Evolutionary conservation across 2,797 vertebrate species (phyloP).

Genomic region (Tachyglossus aculeatus): DNA sequence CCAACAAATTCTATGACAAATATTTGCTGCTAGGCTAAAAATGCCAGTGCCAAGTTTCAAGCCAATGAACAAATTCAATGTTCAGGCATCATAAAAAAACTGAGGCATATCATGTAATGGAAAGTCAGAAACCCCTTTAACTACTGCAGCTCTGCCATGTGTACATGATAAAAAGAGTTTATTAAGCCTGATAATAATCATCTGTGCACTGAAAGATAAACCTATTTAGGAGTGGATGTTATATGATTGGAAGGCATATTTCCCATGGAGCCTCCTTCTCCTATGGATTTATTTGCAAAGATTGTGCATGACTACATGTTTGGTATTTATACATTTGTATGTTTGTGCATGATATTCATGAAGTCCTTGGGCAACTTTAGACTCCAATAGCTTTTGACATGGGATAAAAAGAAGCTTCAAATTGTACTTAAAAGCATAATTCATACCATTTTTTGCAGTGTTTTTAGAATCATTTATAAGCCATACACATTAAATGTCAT

Average conservation of each 20-base stretch:
- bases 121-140: slow-evolving; percentile 15
- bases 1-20: slow-evolving; percentile 64
- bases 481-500: no score
- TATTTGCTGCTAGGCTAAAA: slow-evolving; percentile 66
- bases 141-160: slow-evolving; percentile 37
- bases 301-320: no score
- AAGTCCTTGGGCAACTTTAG: no score
- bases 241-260: slow-evolving; percentile 66
- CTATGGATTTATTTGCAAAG: no score
- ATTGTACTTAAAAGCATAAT: no score
- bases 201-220: slow-evolving; percentile 63
- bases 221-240: slow-evolving; percentile 54
- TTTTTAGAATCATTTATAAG: no score
- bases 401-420: no score
- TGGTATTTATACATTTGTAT: no score
- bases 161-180: slow-evolving; percentile 33
- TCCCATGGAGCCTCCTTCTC: no score
- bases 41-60: slow-evolving; percentile 62
- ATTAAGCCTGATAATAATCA: slow-evolving; percentile 64
- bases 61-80: slow-evolving; percentile 41
- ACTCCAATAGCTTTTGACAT: no score
- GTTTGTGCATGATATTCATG: no score
- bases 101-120: slow-evolving; percentile 2
- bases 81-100: slow-evolving; percentile 41
- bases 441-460: no score